phyloP scores from a whole-genome alignment of 2,113 vertebrate genomes.

The Eulemur rufifrons region DNA sequence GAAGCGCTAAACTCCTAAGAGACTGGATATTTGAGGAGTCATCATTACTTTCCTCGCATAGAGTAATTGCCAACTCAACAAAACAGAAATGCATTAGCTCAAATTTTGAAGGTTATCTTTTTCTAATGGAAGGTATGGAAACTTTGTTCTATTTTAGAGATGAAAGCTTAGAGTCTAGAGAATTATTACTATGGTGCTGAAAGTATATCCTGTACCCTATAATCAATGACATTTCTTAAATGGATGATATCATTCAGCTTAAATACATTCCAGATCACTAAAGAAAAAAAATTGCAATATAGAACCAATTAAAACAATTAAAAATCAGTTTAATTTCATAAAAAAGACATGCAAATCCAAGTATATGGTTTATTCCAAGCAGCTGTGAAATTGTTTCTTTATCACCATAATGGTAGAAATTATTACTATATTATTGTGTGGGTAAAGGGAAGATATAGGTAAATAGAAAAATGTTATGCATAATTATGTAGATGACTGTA shows the following conservation, averaged over 20 bases:
- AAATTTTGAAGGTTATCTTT: slow-evolving; percentile 63
- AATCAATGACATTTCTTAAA: slow-evolving; percentile 63
- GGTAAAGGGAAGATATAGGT: not conserved
- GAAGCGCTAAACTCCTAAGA: not conserved
- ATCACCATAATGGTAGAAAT: not conserved
- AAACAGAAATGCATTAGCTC: slow-evolving; percentile 60
- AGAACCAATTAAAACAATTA: not conserved
- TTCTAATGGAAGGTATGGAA: slow-evolving; percentile 52
- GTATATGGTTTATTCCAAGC: not conserved
- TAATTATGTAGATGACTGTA: not conserved
- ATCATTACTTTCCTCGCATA: not conserved
- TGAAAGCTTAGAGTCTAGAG: slow-evolving; percentile 58
- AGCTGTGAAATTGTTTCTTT: slow-evolving; percentile 40
- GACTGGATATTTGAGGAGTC: slow-evolving; percentile 52
- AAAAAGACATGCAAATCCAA: not conserved
- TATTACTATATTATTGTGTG: not conserved
- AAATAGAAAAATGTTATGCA: not conserved
- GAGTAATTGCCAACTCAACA: slow-evolving; percentile 64
- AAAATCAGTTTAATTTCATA: slow-evolving; percentile 16
- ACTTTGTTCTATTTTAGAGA: slow-evolving; percentile 69
- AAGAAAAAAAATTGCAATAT: not conserved
- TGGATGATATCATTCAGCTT: not conserved
- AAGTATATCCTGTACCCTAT: slow-evolving; percentile 21
- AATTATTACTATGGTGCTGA: slow-evolving; percentile 29
- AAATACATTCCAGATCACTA: not conserved